These are phyloP conservation scores for Eulacestoma nigropectus DNA, from an alignment of 2,113 vertebrate genomes.

Conservation along the genomic window DNA sequence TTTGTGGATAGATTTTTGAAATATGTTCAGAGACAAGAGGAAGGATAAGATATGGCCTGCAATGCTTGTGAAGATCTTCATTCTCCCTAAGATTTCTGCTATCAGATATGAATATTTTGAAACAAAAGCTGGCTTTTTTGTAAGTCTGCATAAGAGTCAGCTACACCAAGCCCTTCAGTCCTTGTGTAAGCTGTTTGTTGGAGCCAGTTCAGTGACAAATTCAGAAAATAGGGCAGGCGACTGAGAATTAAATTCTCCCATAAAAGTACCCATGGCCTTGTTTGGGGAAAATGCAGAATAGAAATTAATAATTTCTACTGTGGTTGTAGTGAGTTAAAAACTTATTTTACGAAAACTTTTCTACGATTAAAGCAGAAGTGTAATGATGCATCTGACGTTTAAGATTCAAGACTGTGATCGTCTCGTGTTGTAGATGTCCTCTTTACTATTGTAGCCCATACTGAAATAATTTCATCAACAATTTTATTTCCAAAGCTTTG, in stretches of 20 bases:
- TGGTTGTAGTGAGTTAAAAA: neutral
- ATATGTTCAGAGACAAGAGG: neutral
- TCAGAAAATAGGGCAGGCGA: neutral
- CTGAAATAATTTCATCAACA: conserved; percentile 31
- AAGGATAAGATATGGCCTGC: neutral
- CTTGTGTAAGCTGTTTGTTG: neutral
- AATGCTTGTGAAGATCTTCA: neutral
- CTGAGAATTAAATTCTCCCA: neutral
- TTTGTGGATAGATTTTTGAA: neutral
- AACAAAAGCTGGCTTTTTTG: neutral
- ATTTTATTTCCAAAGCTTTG: conserved; percentile 30
- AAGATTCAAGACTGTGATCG: neutral
- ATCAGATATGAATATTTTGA: neutral
- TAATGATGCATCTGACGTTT: neutral
- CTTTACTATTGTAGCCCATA: neutral
- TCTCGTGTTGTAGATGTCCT: neutral
- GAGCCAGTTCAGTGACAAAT: neutral
- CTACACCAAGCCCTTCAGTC: neutral
- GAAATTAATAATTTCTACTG: neutral
- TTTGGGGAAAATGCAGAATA: neutral
- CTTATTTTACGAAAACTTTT: neutral
- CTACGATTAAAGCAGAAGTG: neutral
- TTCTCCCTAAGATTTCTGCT: neutral
- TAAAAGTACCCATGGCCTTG: neutral
- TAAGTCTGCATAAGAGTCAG: neutral